These are phyloP conservation scores for Carlito syrichta DNA, from an alignment of 2,113 vertebrate species.

Conservation along the genomic window DNA sequence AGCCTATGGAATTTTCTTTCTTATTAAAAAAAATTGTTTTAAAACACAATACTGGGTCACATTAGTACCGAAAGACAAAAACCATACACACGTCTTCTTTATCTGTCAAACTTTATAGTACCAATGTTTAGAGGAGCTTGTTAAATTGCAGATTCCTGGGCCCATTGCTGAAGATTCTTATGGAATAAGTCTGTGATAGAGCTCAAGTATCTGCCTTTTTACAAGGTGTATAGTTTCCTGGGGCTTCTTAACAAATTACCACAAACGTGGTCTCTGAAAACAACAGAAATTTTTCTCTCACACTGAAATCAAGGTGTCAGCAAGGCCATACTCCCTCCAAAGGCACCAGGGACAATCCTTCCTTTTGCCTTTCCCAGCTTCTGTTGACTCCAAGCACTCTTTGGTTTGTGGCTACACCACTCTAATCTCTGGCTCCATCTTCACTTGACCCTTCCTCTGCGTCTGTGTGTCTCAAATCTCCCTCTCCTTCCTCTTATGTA, in stretches of 20 bases:
- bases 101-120: not conserved
- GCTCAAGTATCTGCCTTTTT: not conserved
- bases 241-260: not conserved
- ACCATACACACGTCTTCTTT: not conserved
- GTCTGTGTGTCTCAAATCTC: not conserved
- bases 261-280: not conserved
- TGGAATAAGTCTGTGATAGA: not conserved
- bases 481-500: not conserved
- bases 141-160: not conserved
- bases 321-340: not conserved
- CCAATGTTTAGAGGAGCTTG: not conserved
- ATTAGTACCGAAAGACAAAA: not conserved
- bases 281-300: not conserved
- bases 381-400: not conserved
- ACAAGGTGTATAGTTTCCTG: not conserved
- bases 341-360: not conserved
- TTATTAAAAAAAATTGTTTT: not conserved
- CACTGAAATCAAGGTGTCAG: not conserved
- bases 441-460: not conserved
- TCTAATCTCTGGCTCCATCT: not conserved
- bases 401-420: not conserved
- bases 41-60: not conserved
- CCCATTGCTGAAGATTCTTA: not conserved
- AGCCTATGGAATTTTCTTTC: constrained; percentile 9
- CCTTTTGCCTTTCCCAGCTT: not conserved